Evolutionary conservation across 2,113 vertebrate species (phyloP).

Genomic region (Sardina pilchardus): DNA sequence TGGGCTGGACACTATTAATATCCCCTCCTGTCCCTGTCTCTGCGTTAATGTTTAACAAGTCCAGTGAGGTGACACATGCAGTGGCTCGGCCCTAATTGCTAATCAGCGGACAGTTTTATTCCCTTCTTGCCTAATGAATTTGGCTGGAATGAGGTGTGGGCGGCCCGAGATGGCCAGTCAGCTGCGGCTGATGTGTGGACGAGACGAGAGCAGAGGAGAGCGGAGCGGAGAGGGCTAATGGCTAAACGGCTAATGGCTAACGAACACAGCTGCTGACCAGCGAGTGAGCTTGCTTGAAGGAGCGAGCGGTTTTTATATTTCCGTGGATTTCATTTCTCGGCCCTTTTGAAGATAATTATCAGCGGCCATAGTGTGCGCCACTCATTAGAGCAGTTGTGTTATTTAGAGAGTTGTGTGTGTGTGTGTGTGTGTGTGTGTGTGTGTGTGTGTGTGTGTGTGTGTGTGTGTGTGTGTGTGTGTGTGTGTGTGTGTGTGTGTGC

Average conservation of each 20-base stretch:
- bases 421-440: not conserved
- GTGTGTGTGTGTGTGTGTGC: not conserved
- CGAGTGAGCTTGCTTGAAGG: not conserved
- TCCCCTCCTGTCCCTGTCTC: slow-evolving; percentile 53
- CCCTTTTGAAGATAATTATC: not conserved
- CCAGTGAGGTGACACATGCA: slow-evolving; percentile 72
- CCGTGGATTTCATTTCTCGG: no score
- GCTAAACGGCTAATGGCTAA: not conserved
- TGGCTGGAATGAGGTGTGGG: slow-evolving; percentile 71
- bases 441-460: no score
- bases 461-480: no score
- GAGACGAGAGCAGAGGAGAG: slow-evolving; percentile 48
- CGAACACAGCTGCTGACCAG: not conserved
- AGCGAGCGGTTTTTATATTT: not conserved
- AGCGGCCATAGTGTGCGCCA: not conserved
- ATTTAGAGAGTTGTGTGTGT: not conserved
- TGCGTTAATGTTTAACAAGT: slow-evolving; percentile 72
- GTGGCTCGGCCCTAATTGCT: slow-evolving; percentile 71
- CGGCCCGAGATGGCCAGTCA: slow-evolving; percentile 62
- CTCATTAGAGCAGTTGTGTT: not conserved
- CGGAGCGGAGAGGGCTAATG: not conserved
- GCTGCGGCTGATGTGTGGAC: slow-evolving; percentile 64
- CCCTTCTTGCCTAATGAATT: slow-evolving; percentile 69
- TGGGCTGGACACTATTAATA: slow-evolving; percentile 76
- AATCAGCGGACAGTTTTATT: slow-evolving; percentile 76